Evolutionary conservation across 1,140 invertebrate genomes (phyloP), one percentile per base, ranked within the genome.

Genomic region (Apis dorsata): DNA sequence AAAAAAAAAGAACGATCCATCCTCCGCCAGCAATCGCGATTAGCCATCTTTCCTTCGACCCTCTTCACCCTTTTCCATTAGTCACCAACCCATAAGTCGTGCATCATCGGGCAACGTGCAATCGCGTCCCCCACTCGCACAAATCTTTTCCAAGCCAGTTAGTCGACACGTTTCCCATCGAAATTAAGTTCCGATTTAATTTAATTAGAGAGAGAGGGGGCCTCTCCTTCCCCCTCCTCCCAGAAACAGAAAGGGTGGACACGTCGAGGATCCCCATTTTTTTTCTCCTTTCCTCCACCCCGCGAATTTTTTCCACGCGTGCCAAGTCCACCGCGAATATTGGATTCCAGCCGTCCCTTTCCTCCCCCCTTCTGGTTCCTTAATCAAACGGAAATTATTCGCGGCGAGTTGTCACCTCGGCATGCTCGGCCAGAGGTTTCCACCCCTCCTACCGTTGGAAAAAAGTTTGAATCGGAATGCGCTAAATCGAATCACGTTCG

Each of bases 401-500:
- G 89, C 83, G 88, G 87, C 88, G 91, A 91, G 90, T 92, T 92
- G 91, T 92, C 91, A 90, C 89, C 84, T 2, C 34, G 34, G 82
- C 88, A 83, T 85, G 66, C 65, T 68, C 55, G 82, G 51, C 0
- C 51, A 59, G 81, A 44, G 70, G 51, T n/a, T 55, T 59, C 57
- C 4, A 12, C 13, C 19, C 84, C 60, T n/a, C 19, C 57, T 1
- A 5, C 65, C 28, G 24, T 13, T 53, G 57, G 86, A 91, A 92
- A 91, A 92, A 92, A 92, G 89, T 93, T 92, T 90, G 90, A 92
- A 93, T 92, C 92, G 92, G 92, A 93, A 93, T 92, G 91, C 88
- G 87, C 86, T 90, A 92, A 93, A 93, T 93, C 92, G 91, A 93
- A 92, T 93, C 91, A 92, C 92, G 92, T 92, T 90, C 91, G 84